Evolutionary conservation across 2,888 invertebrate genomes (phyloP), one percentile per base, ranked within the genome.

Genomic region (Trypoxylon attenuatum): DNA sequence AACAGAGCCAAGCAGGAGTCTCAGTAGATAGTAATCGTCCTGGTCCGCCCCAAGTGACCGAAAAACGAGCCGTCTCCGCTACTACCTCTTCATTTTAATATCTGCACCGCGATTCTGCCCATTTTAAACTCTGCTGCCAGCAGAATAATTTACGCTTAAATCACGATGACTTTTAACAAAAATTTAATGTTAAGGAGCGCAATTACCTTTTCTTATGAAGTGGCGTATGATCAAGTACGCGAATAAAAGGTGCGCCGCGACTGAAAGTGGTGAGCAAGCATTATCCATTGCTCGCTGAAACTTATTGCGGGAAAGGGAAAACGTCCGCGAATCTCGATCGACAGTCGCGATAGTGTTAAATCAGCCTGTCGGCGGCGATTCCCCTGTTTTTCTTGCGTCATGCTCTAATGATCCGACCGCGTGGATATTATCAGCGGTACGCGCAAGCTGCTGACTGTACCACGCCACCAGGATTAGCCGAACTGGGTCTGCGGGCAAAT

Each of bases 401-500:
- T 13, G 33, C 13, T 33, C 33, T 33, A 33, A 33, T 33, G 33
- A 33, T 33, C 33, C 15, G 52, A 54, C 65, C 59, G 56, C 68
- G n/a, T n/a, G n/a, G n/a, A n/a, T n/a, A n/a, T n/a, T n/a, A n/a
- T n/a, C n/a, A n/a, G n/a, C n/a, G n/a, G n/a, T n/a, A n/a, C n/a
- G n/a, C n/a, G n/a, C n/a, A n/a, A n/a, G n/a, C 61, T 51, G 54
- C 38, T 13, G 13, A 5, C 27, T 10, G 23, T 18, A 8, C 22
- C 6, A 33, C 27, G 16, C 29, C 23, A 8, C 22, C 6, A 33
- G 5, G 45, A 63, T 70, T 65, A 64, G 39, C 63, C 59, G 65
- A 70, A 73, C 69, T 63, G 61, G 69, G 59, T 57, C 60, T 52
- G 53, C 51, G 63, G 59, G 70, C 27, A 64, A 76, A 73, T 51